Evolutionary conservation across 2,113 vertebrate species (phyloP).

Genomic region (Trogon melanurus): DNA sequence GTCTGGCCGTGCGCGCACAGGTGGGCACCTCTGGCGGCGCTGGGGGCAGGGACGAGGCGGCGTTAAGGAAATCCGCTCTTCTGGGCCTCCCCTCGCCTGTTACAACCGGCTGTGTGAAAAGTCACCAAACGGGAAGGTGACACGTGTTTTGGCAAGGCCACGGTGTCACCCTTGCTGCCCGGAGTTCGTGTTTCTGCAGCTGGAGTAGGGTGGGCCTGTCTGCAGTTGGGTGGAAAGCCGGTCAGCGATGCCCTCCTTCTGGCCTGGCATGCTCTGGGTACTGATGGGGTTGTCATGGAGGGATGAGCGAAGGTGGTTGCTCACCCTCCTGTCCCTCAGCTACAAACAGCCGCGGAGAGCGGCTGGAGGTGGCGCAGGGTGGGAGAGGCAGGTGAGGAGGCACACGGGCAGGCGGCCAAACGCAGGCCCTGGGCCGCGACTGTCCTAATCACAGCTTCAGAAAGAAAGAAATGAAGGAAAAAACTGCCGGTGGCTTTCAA

Average conservation of each 20-base stretch:
- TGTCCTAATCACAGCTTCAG: neutral
- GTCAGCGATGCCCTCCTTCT: no score
- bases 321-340: neutral
- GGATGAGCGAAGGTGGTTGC: neutral
- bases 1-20: fast-evolving
- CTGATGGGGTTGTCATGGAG: fast-evolving
- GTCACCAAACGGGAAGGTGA: neutral
- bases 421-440: fast-evolving
- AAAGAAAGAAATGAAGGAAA: neutral
- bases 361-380: neutral
- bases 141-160: fast-evolving
- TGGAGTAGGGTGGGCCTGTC: neutral
- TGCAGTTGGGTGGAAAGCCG: fast-evolving
- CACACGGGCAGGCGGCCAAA: fast-evolving
- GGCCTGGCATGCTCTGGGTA: neutral
- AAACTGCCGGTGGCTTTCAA: neutral
- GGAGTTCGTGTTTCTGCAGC: fast-evolving
- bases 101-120: neutral
- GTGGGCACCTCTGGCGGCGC: neutral
- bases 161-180: fast-evolving
- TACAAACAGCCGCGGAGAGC: fast-evolving
- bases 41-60: neutral
- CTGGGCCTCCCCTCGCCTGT: fast-evolving
- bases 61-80: no score
- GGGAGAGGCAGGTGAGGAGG: neutral